Base-by-base conservation (phyloP, 2,797 vertebrate genomes). In the Typhlichthys subterraneus region DNA sequence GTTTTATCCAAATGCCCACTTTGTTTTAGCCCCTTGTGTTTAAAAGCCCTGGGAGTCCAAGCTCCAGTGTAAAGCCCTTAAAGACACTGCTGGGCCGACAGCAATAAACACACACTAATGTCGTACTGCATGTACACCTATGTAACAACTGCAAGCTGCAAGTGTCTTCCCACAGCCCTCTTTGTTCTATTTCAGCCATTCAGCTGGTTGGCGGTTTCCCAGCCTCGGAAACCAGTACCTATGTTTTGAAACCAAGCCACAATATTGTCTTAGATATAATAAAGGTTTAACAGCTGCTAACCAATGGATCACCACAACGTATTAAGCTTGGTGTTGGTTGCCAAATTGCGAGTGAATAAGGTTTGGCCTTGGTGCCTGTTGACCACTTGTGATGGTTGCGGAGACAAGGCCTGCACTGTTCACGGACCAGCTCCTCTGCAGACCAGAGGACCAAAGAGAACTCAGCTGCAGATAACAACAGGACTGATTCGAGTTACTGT, bases 351-450 rank as follows among this genome's bases (percentile, higher is more conserved):
- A 70, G 77, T 73, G 79, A 51, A 74, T 63, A 75, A 60, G 52
- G 55, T 47, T 70, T 75, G 57, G 63, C 70, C 65, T 59, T 1
- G 3, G 47, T 8, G 60, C 60, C 7, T 50, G 63, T 53, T 68
- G 75, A 73, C 75, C 76, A 65, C 72, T 80, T 78, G 74, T 68
- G 72, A 72, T 65, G 55, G 47, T 69, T 80, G 3, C 54, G 4
- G 48, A 70, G 65, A 87, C 85, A 81, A 86, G 75, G 81, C 82
- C 12, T 49, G 53, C 62, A 46, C 60, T 85, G 81, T 88, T 80
- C 31, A 0, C 0, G 19, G 53, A 62, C 53, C 62, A 10, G 49
- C 61, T 62, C 12, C 55, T 47, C 9, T 29, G 59, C 2, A 45
- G 61, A 60, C 61, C 68, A 67, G 60, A 62, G 64, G 33, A 15